These are phyloP conservation scores for Zele albiditarsus DNA, from an alignment of 2,888 invertebrate species.

Conservation along the genomic window DNA sequence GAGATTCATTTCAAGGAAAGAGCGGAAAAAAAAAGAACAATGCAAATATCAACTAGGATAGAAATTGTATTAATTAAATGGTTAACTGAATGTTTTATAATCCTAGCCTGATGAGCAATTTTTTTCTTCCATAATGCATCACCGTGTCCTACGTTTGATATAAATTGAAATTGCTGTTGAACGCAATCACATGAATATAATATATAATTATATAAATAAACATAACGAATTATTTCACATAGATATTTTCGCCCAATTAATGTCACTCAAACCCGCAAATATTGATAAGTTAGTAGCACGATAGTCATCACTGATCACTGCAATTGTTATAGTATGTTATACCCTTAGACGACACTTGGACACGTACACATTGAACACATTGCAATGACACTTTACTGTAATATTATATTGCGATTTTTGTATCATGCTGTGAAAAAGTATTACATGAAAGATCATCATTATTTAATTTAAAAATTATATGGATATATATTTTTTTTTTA, in stretches of 20 bases:
- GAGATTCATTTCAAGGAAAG: constrained; percentile 51
- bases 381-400: constrained; percentile 13
- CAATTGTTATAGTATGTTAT: constrained; percentile 12
- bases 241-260: constrained; percentile 8
- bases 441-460: constrained; percentile 53
- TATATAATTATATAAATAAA: background rate
- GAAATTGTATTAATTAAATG: constrained; percentile 15
- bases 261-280: constrained; percentile 1
- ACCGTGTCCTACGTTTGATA: constrained; percentile 3
- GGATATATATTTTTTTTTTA: background rate
- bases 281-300: constrained; percentile 12
- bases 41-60: constrained; percentile 27
- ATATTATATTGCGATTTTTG: background rate
- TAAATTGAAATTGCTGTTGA: background rate
- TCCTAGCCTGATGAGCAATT: constrained; percentile 15
- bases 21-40: constrained; percentile 50
- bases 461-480: background rate
- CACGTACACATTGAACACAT: constrained; percentile 10
- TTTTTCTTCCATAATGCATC: constrained; percentile 14
- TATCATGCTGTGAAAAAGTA: constrained; percentile 66
- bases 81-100: constrained; percentile 35
- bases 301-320: constrained; percentile 30
- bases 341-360: background rate
- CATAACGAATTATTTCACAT: background rate
- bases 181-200: background rate